Evolutionary conservation across 2,113 vertebrate genomes (phyloP), one percentile per base, ranked within the genome.

Genomic region (Calyptomena viridis): DNA sequence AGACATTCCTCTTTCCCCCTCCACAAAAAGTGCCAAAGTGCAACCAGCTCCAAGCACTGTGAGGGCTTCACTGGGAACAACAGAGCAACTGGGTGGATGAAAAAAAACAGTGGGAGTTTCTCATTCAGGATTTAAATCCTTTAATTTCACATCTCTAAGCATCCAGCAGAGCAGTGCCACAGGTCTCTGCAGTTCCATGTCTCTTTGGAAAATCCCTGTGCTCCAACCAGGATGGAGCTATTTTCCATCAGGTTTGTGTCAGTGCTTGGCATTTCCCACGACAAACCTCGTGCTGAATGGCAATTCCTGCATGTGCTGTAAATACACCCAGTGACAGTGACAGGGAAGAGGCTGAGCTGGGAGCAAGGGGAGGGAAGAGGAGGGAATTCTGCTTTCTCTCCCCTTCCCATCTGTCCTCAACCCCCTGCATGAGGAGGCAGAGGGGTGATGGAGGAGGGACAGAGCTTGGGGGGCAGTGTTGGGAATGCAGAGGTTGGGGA

Each of bases 241-340:
- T 84, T 84, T 92, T 60, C 85, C 40, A 2, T 42, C 73, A 53
- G 3, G 17, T 84, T 9, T 56, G 24, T 46, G 60, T 63, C 77
- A 66, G 62, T 0, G 1, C 46, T 64, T 95, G 92, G 87, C 80
- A 46, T 91, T 96, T 94, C 90, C 87, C 64, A 64, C 17, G 74
- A 77, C 72, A 80, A 93, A 68, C 68, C 82, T 95, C 30, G 87
- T 12, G 15, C 89, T 58, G 72, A 68, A 85, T 59, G 72, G 84
- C 87, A 94, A 63, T 84, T 84, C 82, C 90, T 95, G 44, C 80
- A 44, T 56, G 87, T 69, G 72, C 87, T 87, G 72, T 88, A 74
- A 88, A 80, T 74, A 31, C 75, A 68, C 42, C 92, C 82, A 33
- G 50, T 69, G 75, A 71, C 72, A 90, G 50, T 23, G 86, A 50